A percentile compares a stretch with the other conserved stretches of the same genome.
Conservation (phyloP, 2,113 vertebrate species). For the Trachemys scripta region DNA sequence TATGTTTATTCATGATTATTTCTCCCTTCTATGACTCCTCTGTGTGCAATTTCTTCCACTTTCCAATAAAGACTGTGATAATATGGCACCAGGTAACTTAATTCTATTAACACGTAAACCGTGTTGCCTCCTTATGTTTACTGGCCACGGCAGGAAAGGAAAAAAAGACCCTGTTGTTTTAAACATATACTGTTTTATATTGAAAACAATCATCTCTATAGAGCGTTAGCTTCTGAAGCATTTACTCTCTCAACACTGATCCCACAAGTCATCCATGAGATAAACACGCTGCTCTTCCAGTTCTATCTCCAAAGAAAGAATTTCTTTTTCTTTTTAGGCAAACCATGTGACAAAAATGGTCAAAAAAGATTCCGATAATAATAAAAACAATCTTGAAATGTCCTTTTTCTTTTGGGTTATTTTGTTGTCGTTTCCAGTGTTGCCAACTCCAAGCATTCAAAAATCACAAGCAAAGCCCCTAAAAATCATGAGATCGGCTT, state of each 20-base stretch:
- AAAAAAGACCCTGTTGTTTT: slow-evolving; percentile 8
- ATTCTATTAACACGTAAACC: slow-evolving; percentile 76
- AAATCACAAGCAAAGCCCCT: neutral
- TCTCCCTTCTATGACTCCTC: slow-evolving; percentile 72
- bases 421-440: neutral
- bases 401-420: slow-evolving; percentile 12
- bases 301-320: slow-evolving; percentile 45
- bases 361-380: slow-evolving; percentile 29
- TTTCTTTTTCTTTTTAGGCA: slow-evolving; percentile 39
- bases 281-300: slow-evolving; percentile 50
- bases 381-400: slow-evolving; percentile 52
- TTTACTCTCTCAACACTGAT: slow-evolving; percentile 30
- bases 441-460: neutral
- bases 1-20: slow-evolving; percentile 77
- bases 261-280: slow-evolving; percentile 49
- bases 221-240: slow-evolving; percentile 65
- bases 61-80: slow-evolving; percentile 79
- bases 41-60: slow-evolving; percentile 82
- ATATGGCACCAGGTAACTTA: slow-evolving; percentile 74
- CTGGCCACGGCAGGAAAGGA: slow-evolving; percentile 40
- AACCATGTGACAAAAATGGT: neutral
- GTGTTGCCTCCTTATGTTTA: slow-evolving; percentile 46
- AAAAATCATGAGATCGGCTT: neutral
- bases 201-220: slow-evolving; percentile 58
- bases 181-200: slow-evolving; percentile 69